phyloP scores from a whole-genome alignment of 2,113 vertebrate species.

The Macquaria australasica region DNA sequence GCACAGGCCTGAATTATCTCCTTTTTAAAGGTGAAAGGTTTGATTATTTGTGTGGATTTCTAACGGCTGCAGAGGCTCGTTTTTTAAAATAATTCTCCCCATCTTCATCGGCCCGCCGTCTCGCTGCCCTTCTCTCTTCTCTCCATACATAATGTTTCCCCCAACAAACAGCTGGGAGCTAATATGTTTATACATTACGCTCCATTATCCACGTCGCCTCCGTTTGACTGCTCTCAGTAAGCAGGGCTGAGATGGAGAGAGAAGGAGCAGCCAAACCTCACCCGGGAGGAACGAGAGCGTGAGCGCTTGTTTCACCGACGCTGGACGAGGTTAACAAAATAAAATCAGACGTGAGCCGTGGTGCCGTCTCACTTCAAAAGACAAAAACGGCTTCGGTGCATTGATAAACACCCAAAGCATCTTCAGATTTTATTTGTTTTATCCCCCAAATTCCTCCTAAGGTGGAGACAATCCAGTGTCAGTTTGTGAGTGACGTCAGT shows the following conservation, averaged over 20 bases:
- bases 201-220: conserved; percentile 72
- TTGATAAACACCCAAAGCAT: neutral
- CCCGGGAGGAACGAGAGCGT: no score
- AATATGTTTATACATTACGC: conserved; percentile 72
- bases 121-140: neutral
- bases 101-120: neutral
- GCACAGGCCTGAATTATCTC: neutral
- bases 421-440: neutral
- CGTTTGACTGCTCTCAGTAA: conserved; percentile 62
- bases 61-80: neutral
- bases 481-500: neutral
- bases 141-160: conserved; percentile 34
- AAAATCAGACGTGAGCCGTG: neutral
- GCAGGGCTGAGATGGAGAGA: conserved; percentile 41
- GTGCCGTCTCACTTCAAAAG: no score
- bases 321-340: neutral
- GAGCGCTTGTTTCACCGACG: neutral
- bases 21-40: neutral
- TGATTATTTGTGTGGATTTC: neutral
- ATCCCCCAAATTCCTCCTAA: rapidly evolving
- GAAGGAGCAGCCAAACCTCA: conserved; percentile 2
- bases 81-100: no score
- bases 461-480: neutral
- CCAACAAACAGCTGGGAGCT: conserved; percentile 73
- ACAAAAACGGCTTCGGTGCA: no score